Base-by-base conservation (phyloP, 2,888 invertebrate genomes). In the Mellilla xanthometata region DNA sequence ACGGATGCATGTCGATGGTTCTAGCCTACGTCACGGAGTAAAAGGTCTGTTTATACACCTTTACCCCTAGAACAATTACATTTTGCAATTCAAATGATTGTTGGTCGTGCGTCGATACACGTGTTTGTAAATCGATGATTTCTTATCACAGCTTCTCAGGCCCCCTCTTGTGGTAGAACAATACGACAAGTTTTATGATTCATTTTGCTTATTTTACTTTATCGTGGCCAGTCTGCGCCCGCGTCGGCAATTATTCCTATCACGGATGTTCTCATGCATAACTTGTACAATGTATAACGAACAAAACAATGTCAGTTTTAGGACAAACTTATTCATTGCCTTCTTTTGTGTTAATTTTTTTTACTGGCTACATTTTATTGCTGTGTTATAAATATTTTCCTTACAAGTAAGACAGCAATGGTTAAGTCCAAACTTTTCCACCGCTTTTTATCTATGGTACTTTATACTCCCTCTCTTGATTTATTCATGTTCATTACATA, bases 111-210 rank as follows among this genome's bases (percentile, higher is more conserved):
- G 24, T 53, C 52, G 41, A 54, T 52, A 66, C 76, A 75, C 76
- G 76, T 80, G 73, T 68, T 66, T 60, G 71, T 72, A 75, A 76
- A 78, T 73, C 71, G 58, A 72, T 74, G 72, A 63, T 60, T 69
- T 51, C 80, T 84, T 83, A 86, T 86, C 84, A 76, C 65, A 63
- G 59, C 58, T 60, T 56, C 55, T 67, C 62, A 77, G 76, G 68
- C 75, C 76, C 77, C 73, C 73, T 69, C 68, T 71, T 66, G 68
- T 63, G 65, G 78, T 79, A 77, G 84, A 87, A 88, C 86, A 87
- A 87, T 87, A 76, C 84, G 80, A 81, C 81, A 70, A 76, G 81
- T 81, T 84, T 78, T 65, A 74, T 76, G 73, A 68, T 79, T 82
- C 83, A 72, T 80, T 85, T 85, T 83, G 73, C 60, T 67, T 79